Percentiles rank a stretch among this genome's conserved stretches.
Evolutionary conservation across 2,113 vertebrate genomes (phyloP).

Genomic region (Datnioides undecimradiatus): DNA sequence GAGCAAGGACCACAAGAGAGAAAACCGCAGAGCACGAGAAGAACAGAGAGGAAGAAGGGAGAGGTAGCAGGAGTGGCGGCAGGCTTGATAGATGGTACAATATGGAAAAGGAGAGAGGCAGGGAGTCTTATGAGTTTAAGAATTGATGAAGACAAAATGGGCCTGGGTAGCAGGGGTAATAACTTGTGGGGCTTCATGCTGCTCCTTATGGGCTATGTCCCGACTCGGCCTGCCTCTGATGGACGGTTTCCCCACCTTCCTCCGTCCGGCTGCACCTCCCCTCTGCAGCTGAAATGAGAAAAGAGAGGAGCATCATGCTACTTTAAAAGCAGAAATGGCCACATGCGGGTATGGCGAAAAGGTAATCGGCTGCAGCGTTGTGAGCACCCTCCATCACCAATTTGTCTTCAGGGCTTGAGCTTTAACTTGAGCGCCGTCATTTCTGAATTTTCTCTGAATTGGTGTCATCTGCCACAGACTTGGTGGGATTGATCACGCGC

Average conservation of each 20-base stretch:
- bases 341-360: slow-evolving; percentile 6
- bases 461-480: not conserved
- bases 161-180: slow-evolving; percentile 77
- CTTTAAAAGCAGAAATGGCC: slow-evolving; percentile 23
- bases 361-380: slow-evolving; percentile 24
- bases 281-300: slow-evolving; percentile 37
- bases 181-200: slow-evolving; percentile 75
- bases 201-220: slow-evolving; percentile 76
- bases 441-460: slow-evolving; percentile 9
- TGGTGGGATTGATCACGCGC: not conserved
- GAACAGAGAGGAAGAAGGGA: slow-evolving; percentile 43
- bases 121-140: slow-evolving; percentile 86
- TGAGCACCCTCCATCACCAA: not conserved
- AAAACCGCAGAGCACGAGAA: slow-evolving; percentile 43
- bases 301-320: slow-evolving; percentile 29
- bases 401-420: slow-evolving; percentile 35
- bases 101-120: slow-evolving; percentile 80
- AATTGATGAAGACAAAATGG: slow-evolving; percentile 87
- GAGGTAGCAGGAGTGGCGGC: slow-evolving; percentile 49
- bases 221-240: slow-evolving; percentile 60
- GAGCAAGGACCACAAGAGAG: slow-evolving; percentile 35
- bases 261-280: slow-evolving; percentile 25
- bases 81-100: slow-evolving; percentile 84
- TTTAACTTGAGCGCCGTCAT: slow-evolving; percentile 13
- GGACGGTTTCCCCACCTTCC: slow-evolving; percentile 57